Evolutionary conservation across 2,797 vertebrate species (phyloP).

Genomic region (Bryconaethiops microstoma): DNA sequence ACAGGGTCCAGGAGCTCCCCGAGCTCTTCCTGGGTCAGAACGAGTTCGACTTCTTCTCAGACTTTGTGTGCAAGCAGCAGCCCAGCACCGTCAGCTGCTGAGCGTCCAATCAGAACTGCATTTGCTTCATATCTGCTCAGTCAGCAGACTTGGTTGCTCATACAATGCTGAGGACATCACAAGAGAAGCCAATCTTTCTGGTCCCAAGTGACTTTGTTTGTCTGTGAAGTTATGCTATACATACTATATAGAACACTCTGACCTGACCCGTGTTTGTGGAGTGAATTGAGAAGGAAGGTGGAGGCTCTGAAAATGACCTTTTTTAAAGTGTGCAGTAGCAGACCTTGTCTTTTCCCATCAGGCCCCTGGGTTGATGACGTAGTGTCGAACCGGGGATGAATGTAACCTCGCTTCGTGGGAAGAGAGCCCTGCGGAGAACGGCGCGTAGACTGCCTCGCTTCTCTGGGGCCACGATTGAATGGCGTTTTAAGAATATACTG

Average conservation of each 20-base stretch:
- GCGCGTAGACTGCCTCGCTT: conserved; percentile 48
- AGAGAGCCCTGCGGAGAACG: conserved; percentile 61
- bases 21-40: conserved; percentile 97
- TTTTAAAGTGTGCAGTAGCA: conserved; percentile 61
- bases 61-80: conserved; percentile 95
- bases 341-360: conserved; percentile 66
- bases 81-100: conserved; percentile 93
- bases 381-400: conserved; percentile 48
- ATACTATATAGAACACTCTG: conserved; percentile 48
- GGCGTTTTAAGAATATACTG: conserved; percentile 72
- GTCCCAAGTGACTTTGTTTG: conserved; percentile 36
- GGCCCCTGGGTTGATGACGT: conserved; percentile 52
- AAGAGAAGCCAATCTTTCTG: conserved; percentile 44
- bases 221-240: conserved; percentile 54
- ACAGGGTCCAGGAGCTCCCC: conserved; percentile 92
- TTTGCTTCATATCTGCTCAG: conserved; percentile 35
- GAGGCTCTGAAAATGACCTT: conserved; percentile 45
- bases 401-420: conserved; percentile 51
- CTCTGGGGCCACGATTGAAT: conserved; percentile 63
- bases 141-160: conserved; percentile 25
- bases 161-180: conserved; percentile 18
- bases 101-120: conserved; percentile 44
- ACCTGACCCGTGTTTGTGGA: conserved; percentile 45
- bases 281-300: conserved; percentile 26
- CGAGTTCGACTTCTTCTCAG: conserved; percentile 94